Evolutionary conservation across 2,113 vertebrate species (phyloP).

Genomic region (Bubo bubo): DNA sequence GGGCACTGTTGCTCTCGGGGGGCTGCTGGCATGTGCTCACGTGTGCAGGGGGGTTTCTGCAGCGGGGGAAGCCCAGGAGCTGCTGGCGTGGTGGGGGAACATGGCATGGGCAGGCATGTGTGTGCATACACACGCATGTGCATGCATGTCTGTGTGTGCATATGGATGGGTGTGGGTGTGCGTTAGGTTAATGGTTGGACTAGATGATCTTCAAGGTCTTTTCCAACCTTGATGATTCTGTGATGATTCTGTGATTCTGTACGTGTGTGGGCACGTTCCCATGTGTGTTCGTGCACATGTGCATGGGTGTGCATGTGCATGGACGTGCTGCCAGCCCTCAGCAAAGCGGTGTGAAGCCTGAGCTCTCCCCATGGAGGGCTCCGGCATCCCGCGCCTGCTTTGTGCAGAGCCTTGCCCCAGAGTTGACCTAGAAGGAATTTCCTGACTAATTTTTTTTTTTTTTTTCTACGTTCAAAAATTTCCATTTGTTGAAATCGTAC

Average conservation of each 20-base stretch:
- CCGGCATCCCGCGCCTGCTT: background rate
- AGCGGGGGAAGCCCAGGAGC: rapidly evolving
- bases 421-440: background rate
- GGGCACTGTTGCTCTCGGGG: rapidly evolving
- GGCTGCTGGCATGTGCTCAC: rapidly evolving
- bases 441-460: background rate
- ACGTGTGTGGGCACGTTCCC: no score
- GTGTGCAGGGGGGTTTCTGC: rapidly evolving
- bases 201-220: no score
- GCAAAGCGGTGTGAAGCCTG: rapidly evolving
- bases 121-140: no score
- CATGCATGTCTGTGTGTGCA: no score
- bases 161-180: background rate
- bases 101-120: no score
- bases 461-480: background rate
- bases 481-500: background rate
- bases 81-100: background rate
- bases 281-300: rapidly evolving
- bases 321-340: background rate
- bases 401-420: background rate
- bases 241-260: no score
- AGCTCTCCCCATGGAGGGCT: background rate
- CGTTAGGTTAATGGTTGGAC: no score
- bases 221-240: no score
- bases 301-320: background rate